These are phyloP conservation scores for Neomonachus schauinslandi DNA, from an alignment of 2,113 vertebrate species.

Conservation along the genomic window DNA sequence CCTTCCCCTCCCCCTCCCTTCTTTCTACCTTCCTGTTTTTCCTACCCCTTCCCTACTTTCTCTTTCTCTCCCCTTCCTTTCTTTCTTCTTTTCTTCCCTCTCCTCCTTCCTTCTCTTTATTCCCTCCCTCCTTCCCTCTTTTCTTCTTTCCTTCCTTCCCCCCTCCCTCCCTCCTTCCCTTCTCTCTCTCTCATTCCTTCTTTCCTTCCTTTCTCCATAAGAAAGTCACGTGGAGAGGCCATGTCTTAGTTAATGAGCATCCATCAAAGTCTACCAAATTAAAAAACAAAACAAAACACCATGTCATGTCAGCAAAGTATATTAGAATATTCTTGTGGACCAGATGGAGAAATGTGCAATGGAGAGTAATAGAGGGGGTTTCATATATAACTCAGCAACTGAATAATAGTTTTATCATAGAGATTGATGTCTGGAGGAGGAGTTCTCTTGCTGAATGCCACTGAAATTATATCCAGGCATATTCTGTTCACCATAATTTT, in stretches of 20 bases:
- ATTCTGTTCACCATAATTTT: not conserved
- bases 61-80: too few species aligned
- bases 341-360: not conserved
- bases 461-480: not conserved
- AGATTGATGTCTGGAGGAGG: not conserved
- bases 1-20: too few species aligned
- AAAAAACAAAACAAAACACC: not conserved
- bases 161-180: not conserved
- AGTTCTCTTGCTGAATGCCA: not conserved
- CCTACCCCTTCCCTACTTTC: not conserved
- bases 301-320: not conserved
- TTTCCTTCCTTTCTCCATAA: not conserved
- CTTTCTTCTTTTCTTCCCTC: not conserved
- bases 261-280: not conserved
- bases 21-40: rapidly evolving
- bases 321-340: not conserved
- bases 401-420: not conserved
- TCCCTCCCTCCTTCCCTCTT: too few species aligned
- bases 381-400: not conserved
- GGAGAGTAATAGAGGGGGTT: not conserved
- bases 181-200: not conserved
- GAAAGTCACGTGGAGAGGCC: not conserved
- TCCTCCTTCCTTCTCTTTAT: too few species aligned
- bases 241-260: not conserved
- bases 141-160: too few species aligned